phyloP scores from a whole-genome alignment of 2,113 vertebrate species.

The Camelus bactrianus region DNA sequence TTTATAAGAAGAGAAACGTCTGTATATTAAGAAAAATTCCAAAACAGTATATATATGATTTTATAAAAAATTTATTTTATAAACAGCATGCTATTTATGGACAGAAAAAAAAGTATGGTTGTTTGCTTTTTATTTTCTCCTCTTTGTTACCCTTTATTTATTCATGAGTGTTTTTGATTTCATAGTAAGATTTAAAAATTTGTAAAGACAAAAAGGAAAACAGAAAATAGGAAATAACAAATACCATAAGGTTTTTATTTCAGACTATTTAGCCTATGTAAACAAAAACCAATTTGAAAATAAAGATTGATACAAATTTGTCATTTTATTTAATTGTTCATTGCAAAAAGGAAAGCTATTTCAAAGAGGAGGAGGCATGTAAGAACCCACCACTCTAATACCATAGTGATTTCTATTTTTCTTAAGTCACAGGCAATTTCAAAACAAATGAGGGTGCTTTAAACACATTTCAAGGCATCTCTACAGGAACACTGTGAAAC shows the following conservation, averaged over 20 bases:
- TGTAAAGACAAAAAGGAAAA: conserved; percentile 24
- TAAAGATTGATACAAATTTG: background rate
- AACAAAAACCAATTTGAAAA: conserved; percentile 51
- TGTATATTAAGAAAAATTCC: background rate
- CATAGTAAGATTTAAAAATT: conserved; percentile 33
- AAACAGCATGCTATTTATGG: background rate
- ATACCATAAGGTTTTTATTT: conserved; percentile 11
- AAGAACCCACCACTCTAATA: background rate
- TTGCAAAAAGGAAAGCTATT: background rate
- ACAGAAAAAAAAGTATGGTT: background rate
- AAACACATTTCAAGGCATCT: background rate
- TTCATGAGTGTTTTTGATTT: conserved; percentile 28
- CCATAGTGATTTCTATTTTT: background rate
- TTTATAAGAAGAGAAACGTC: conserved; percentile 58
- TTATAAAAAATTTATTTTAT: conserved; percentile 15
- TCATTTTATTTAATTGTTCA: conserved; percentile 13
- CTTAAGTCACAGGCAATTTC: background rate
- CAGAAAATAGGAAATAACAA: background rate
- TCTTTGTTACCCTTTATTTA: background rate
- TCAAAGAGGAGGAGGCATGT: background rate
- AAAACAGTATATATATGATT: background rate
- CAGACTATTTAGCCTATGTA: conserved; percentile 13
- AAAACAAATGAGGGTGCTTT: background rate
- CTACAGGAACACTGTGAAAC: background rate
- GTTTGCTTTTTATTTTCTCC: background rate